A percentile compares a stretch with the other conserved stretches of the same genome.
Evolutionary conservation across 2,113 vertebrate genomes (phyloP).

Genomic region (Sapayoa aenigma): DNA sequence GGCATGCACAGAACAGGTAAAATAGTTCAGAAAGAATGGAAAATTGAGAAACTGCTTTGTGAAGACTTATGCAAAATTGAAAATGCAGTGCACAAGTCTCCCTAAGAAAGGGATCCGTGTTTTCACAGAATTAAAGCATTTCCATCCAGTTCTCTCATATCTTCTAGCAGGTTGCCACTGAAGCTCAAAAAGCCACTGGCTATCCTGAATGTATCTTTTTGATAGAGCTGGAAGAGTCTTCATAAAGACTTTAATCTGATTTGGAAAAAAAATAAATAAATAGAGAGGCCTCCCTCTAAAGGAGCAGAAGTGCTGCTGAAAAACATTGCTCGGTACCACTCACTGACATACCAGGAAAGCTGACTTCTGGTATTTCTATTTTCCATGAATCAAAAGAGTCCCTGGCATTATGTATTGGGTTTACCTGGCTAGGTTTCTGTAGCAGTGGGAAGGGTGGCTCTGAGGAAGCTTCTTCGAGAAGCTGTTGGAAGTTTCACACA

Average conservation of each 20-base stretch:
- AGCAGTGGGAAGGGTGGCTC: too few species aligned
- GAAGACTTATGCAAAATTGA: background rate
- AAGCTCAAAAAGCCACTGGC: background rate
- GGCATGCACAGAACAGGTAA: background rate
- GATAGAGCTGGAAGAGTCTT: background rate
- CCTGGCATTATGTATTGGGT: too few species aligned
- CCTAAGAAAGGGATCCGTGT: background rate
- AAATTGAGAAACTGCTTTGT: background rate
- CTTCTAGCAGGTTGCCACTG: background rate
- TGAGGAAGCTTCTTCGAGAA: too few species aligned
- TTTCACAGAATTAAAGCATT: background rate
- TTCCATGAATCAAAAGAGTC: background rate
- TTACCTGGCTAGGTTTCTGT: too few species aligned
- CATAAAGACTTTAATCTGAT: background rate
- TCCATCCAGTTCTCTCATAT: background rate
- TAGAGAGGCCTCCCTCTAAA: background rate
- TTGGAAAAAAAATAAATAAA: background rate
- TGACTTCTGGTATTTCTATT: constrained; percentile 13
- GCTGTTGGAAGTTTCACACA: too few species aligned
- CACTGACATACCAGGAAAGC: background rate
- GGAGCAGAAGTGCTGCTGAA: background rate
- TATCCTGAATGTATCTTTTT: background rate
- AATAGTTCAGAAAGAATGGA: background rate
- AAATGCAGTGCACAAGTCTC: background rate
- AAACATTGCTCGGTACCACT: background rate